phyloP scores from a whole-genome alignment of 2,113 vertebrate species.

The Cardinalis cardinalis region DNA sequence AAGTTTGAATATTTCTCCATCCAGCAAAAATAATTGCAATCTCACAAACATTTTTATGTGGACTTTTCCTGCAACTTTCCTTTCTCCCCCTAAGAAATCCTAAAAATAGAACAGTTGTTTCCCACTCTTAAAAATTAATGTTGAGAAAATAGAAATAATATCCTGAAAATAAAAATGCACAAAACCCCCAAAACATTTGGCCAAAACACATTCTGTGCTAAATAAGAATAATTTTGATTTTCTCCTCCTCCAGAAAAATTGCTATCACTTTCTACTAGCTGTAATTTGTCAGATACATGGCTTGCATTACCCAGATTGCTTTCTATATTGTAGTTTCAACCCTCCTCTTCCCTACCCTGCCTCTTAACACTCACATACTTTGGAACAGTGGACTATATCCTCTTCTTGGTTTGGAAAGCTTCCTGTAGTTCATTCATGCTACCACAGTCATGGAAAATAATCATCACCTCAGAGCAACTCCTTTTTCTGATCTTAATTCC shows the following conservation, averaged over 20 bases:
- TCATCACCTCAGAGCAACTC: not conserved
- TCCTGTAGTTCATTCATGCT: not conserved
- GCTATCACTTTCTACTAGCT: not conserved
- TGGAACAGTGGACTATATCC: not conserved
- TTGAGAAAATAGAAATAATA: not conserved
- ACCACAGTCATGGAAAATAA: not conserved
- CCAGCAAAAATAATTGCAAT: not conserved
- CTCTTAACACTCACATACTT: not conserved
- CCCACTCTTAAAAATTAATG: not conserved
- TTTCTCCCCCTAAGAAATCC: not conserved
- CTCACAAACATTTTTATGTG: not conserved
- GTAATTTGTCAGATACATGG: not conserved
- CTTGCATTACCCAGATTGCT: not conserved
- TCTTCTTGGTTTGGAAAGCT: not conserved
- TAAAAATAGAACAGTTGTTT: not conserved
- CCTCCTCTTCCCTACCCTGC: not conserved
- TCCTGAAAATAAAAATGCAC: not conserved
- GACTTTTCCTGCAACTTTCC: not conserved
- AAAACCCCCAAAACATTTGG: not conserved
- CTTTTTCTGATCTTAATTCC: not conserved
- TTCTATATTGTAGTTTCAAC: not conserved
- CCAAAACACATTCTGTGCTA: not conserved
- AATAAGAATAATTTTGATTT: not conserved
- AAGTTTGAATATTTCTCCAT: not conserved
- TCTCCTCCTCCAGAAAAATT: not conserved